Percentiles rank a stretch among this genome's conserved stretches.
phyloP scores from a whole-genome alignment of 2,888 invertebrate species.

The Pharmacophagus antenor region DNA sequence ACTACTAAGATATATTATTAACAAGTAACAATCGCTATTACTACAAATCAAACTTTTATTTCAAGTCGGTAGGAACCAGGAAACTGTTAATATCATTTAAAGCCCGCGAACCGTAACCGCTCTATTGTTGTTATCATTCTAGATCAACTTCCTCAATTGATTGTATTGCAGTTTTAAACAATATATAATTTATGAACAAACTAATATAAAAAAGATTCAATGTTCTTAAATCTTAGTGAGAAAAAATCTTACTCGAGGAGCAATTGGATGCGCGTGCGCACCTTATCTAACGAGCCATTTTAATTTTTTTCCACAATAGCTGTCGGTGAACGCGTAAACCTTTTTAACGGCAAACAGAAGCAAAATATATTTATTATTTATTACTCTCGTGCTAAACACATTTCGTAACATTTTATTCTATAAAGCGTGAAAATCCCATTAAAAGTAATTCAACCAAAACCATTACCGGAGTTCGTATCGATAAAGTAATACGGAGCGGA shows the following conservation, averaged over 20 bases:
- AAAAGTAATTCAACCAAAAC: conserved; percentile 80
- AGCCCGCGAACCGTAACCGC: conserved; percentile 64
- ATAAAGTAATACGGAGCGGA: conserved; percentile 77
- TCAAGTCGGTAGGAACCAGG: conserved; percentile 60
- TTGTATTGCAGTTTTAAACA: conserved; percentile 55
- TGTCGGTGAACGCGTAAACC: conserved; percentile 50
- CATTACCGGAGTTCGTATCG: conserved; percentile 77
- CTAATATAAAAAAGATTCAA: conserved; percentile 36
- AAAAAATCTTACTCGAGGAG: conserved; percentile 35
- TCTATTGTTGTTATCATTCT: conserved; percentile 70
- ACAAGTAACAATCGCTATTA: conserved; percentile 34
- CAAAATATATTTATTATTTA: conserved; percentile 59
- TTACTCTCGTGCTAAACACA: conserved; percentile 68
- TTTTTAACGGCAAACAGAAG: conserved; percentile 39
- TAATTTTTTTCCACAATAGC: conserved; percentile 51
- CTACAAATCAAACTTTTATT: conserved; percentile 49
- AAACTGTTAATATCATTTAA: conserved; percentile 63
- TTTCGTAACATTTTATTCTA: conserved; percentile 78
- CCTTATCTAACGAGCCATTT: conserved; percentile 39
- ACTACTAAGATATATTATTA: conserved; percentile 8
- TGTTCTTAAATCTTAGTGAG: conserved; percentile 5
- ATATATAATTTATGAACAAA: conserved; percentile 48
- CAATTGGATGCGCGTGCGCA: conserved; percentile 66
- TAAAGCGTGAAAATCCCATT: conserved; percentile 79
- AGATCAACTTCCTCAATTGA: conserved; percentile 62